Evolutionary conservation across 2,888 invertebrate genomes (phyloP).

Genomic region (Saturnia japonica): DNA sequence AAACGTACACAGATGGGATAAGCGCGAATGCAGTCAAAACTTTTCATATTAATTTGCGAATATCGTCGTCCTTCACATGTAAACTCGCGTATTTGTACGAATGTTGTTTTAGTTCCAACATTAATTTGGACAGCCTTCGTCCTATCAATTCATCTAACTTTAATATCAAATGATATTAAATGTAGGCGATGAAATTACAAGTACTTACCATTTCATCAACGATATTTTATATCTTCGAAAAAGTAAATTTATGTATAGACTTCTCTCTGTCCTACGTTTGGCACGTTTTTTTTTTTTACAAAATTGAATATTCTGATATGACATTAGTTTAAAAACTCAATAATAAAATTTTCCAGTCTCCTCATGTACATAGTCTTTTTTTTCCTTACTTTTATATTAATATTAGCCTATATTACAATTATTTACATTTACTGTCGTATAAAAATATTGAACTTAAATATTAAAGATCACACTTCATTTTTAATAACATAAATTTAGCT

Average conservation of each 20-base stretch:
- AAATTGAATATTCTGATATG: background rate
- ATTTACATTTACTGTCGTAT: constrained; percentile 1
- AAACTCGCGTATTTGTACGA: too few relatives aligned
- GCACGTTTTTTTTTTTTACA: background rate
- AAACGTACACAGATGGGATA: too few relatives aligned
- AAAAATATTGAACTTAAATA: background rate
- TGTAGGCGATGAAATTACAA: background rate
- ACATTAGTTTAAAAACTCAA: background rate
- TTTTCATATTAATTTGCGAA: too few relatives aligned
- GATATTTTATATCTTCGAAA: background rate
- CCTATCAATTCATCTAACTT: background rate
- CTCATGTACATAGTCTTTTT: background rate
- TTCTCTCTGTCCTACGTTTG: background rate
- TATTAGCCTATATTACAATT: constrained; percentile 4
- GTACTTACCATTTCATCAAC: background rate
- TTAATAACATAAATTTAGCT: too few relatives aligned
- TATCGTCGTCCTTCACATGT: too few relatives aligned
- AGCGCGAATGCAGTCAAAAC: too few relatives aligned
- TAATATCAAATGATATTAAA: background rate
- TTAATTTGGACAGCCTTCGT: background rate
- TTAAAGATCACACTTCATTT: background rate
- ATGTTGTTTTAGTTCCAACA: background rate
- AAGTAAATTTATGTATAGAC: background rate
- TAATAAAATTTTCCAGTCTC: background rate
- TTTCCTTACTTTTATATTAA: background rate